A percentile compares a stretch with the other conserved stretches of the same genome.
These are phyloP conservation scores for Brachyhypopomus gauderio DNA, from an alignment of 2,113 vertebrate species.

Conservation along the genomic window DNA sequence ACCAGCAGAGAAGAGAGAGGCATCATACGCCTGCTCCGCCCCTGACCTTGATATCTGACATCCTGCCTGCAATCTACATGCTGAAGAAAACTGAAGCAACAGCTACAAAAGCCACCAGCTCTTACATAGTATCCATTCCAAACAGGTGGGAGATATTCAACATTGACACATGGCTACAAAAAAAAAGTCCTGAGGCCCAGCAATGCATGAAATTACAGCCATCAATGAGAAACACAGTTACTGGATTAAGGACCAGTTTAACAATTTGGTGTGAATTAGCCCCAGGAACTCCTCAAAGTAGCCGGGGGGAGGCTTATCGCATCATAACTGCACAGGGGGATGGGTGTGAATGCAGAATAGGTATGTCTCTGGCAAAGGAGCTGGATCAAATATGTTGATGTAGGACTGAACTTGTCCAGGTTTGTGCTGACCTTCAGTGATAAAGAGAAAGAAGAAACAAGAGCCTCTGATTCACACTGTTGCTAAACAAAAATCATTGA, in stretches of 20 bases:
- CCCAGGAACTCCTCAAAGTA: background rate
- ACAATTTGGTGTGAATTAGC: background rate
- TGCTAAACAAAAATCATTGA: no score
- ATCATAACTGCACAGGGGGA: background rate
- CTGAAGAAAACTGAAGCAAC: background rate
- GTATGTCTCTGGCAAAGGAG: background rate
- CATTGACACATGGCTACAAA: no score
- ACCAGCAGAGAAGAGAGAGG: no score
- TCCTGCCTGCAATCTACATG: background rate
- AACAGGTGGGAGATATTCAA: background rate
- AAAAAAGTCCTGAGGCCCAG: background rate
- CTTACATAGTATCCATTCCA: background rate
- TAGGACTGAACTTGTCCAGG: no score
- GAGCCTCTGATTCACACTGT: no score
- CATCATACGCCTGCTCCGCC: background rate
- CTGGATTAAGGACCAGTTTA: conserved; percentile 3
- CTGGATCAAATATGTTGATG: no score
- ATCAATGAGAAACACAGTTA: conserved; percentile 3
- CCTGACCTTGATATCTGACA: background rate
- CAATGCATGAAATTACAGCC: conserved; percentile 13
- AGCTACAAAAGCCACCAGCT: background rate
- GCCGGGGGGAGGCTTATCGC: no score
- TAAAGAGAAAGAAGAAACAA: no score
- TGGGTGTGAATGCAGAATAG: background rate
- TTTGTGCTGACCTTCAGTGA: no score